phyloP scores from a whole-genome alignment of 2,888 invertebrate genomes.

The Dione juno region DNA sequence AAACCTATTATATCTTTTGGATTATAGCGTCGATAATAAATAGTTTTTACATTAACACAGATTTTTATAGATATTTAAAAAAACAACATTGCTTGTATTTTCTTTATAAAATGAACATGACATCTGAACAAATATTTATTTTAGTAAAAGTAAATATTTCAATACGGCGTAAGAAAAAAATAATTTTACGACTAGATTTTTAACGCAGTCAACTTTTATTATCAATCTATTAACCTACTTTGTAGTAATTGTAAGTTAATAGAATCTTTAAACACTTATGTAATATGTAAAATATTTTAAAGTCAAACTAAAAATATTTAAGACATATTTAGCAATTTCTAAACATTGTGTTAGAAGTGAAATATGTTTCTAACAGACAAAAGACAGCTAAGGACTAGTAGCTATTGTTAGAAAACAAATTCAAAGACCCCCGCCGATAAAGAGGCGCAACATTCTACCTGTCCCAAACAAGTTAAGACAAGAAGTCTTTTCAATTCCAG shows the following conservation, averaged over 20 bases:
- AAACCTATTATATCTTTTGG: slow-evolving; percentile 51
- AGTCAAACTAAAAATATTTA: too few relatives aligned
- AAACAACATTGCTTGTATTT: background rate
- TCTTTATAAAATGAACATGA: background rate
- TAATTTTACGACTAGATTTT: background rate
- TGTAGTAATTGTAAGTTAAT: slow-evolving; percentile 3
- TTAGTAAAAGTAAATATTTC: background rate
- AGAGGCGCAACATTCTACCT: slow-evolving; percentile 54
- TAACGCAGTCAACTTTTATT: background rate
- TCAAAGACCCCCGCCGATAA: slow-evolving; percentile 48
- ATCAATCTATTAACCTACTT: slow-evolving; percentile 10
- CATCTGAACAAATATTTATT: background rate
- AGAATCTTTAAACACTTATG: background rate
- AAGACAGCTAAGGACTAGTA: slow-evolving; percentile 44
- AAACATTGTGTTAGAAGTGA: background rate
- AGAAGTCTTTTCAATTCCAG: slow-evolving; percentile 45
- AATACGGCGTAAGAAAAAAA: background rate
- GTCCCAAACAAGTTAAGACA: slow-evolving; percentile 57
- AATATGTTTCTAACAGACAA: slow-evolving; percentile 18
- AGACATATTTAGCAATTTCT: background rate
- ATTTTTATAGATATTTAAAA: slow-evolving; percentile 13
- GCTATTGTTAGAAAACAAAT: slow-evolving; percentile 51
- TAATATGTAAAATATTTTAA: background rate
- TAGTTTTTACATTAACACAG: slow-evolving; percentile 24
- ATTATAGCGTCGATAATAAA: slow-evolving; percentile 18